phyloP scores from a whole-genome alignment of 2,888 invertebrate species.

The Cancer borealis region DNA sequence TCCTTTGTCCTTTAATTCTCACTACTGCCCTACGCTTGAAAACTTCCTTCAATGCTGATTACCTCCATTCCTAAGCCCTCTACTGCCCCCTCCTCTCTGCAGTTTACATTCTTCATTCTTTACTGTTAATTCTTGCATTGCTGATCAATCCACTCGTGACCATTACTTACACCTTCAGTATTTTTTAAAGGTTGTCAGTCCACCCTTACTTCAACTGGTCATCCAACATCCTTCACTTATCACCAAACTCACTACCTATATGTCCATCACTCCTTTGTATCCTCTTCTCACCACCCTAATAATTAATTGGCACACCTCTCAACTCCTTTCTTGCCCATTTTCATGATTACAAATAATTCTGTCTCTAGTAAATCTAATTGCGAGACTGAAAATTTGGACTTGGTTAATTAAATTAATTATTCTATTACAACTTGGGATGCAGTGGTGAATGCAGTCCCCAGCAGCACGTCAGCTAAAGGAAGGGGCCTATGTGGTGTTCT shows the following conservation, averaged over 20 bases:
- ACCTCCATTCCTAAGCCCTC: neutral
- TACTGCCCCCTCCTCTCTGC: neutral
- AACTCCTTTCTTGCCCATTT: neutral
- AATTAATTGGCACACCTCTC: neutral
- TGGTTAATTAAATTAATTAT: neutral
- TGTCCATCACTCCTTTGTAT: neutral
- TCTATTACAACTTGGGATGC: neutral
- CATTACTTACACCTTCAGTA: neutral
- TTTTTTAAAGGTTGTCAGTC: neutral
- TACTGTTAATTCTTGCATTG: neutral
- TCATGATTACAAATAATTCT: neutral
- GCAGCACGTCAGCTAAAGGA: neutral
- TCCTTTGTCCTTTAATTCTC: neutral
- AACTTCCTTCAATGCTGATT: neutral
- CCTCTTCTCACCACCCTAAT: neutral
- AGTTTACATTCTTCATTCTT: neutral
- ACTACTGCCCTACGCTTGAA: neutral
- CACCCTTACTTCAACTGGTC: neutral
- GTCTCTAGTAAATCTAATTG: neutral
- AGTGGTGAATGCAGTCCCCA: neutral
- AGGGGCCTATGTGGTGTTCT: slow-evolving; percentile 32
- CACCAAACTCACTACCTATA: neutral
- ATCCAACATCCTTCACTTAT: neutral
- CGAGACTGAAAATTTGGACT: slow-evolving; percentile 13
- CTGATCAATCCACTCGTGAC: neutral